Percentiles rank a stretch among this genome's conserved stretches.
Evolutionary conservation across 2,888 invertebrate genomes (phyloP).

Genomic region (Phortica okadai): DNA sequence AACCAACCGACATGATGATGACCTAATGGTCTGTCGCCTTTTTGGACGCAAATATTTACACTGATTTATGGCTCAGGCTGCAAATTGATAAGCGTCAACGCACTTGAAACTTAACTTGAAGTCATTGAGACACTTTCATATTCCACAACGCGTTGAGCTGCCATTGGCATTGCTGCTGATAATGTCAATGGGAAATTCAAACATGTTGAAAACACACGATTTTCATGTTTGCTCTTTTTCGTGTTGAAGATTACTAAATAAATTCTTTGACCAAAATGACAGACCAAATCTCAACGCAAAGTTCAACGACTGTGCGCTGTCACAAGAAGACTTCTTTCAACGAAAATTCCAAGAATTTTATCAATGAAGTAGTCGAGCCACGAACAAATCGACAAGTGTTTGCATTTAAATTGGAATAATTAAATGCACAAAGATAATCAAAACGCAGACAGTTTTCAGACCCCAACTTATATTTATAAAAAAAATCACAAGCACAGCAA

Average conservation of each 20-base stretch:
- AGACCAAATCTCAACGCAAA: background rate
- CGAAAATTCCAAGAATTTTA: slow-evolving; percentile 42
- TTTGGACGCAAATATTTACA: slow-evolving; percentile 56
- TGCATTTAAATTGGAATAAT: slow-evolving; percentile 67
- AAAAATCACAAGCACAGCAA: slow-evolving; percentile 45
- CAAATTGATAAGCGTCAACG: slow-evolving; percentile 20
- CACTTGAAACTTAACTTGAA: slow-evolving; percentile 24
- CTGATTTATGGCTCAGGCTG: slow-evolving; percentile 48
- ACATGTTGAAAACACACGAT: slow-evolving; percentile 12
- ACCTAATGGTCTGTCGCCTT: slow-evolving; percentile 54
- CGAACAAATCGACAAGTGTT: slow-evolving; percentile 56
- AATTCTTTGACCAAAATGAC: background rate
- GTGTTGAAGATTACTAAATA: background rate
- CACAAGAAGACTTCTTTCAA: background rate
- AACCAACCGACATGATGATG: slow-evolving; percentile 42
- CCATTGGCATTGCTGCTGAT: slow-evolving; percentile 38
- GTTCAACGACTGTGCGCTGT: slow-evolving; percentile 22
- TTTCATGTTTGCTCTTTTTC: background rate
- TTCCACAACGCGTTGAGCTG: background rate
- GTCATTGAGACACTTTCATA: slow-evolving; percentile 47
- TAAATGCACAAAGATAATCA: slow-evolving; percentile 51
- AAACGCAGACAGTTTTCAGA: slow-evolving; percentile 13
- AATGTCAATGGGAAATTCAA: slow-evolving; percentile 44
- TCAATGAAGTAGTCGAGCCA: slow-evolving; percentile 31
- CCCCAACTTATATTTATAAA: slow-evolving; percentile 2